Percentiles rank a stretch among this genome's conserved stretches.
Evolutionary conservation across 2,888 invertebrate genomes (phyloP).

Genomic region (Drosophila borealis): DNA sequence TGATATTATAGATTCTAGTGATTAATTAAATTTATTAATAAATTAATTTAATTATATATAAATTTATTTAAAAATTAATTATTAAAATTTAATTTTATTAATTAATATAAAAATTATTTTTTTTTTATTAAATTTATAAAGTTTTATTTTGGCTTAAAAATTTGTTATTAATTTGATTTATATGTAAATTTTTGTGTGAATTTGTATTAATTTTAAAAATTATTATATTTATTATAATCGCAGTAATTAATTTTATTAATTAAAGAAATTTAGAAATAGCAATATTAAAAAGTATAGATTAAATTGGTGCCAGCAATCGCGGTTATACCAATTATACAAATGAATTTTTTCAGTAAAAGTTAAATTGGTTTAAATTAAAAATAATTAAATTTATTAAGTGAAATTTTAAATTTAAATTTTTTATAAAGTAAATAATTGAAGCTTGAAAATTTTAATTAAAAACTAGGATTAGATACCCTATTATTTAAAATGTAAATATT

Average conservation of each 20-base stretch:
- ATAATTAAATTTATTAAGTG: slow-evolving; percentile 85
- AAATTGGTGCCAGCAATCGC: slow-evolving; percentile 89
- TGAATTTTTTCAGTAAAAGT: slow-evolving; percentile 86
- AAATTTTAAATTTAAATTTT: too few species aligned
- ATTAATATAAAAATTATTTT: slow-evolving; percentile 3
- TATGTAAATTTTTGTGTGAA: slow-evolving; percentile 86
- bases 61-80: slow-evolving; percentile 14
- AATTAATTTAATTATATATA: not conserved
- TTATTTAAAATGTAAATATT: too few species aligned
- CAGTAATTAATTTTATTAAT: slow-evolving; percentile 87
- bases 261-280: slow-evolving; percentile 88
- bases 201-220: slow-evolving; percentile 85
- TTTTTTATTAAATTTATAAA: slow-evolving; percentile 64
- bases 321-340: slow-evolving; percentile 88
- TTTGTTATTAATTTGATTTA: slow-evolving; percentile 87
- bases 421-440: slow-evolving; percentile 86
- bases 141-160: slow-evolving; percentile 86
- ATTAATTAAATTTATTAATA: too few species aligned
- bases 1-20: too few species aligned
- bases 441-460: slow-evolving; percentile 86
- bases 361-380: slow-evolving; percentile 81
- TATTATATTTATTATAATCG: slow-evolving; percentile 76
- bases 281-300: slow-evolving; percentile 85
- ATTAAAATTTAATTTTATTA: slow-evolving; percentile 13
- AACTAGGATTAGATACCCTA: too few species aligned